phyloP scores from a whole-genome alignment of 2,797 vertebrate genomes.

The Podargus strigoides region DNA sequence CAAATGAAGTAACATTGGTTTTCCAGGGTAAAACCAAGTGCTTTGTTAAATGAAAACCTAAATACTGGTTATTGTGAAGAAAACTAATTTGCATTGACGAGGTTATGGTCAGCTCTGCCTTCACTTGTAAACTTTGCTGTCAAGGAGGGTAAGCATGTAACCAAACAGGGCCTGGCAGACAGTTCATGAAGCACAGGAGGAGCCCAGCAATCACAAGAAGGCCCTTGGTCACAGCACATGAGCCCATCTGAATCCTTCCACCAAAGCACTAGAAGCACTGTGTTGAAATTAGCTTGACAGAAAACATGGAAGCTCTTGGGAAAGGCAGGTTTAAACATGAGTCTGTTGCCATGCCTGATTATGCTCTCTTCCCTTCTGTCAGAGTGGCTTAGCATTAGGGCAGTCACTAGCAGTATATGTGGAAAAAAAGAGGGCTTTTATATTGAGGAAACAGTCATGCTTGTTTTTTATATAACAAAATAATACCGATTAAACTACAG shows the following conservation, averaged over 20 bases:
- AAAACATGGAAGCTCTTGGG: fast-evolving
- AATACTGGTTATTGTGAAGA: neutral
- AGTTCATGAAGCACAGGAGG: neutral
- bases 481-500: neutral
- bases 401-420: neutral
- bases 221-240: neutral
- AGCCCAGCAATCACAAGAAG: neutral
- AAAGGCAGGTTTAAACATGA: neutral
- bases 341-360: neutral
- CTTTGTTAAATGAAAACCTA: neutral
- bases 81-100: neutral
- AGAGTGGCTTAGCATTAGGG: neutral
- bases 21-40: neutral
- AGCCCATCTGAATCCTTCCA: neutral
- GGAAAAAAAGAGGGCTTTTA: neutral
- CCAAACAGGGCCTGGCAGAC: neutral
- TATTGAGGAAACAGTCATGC: neutral
- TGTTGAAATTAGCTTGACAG: neutral
- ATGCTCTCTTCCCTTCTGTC: neutral
- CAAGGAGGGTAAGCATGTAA: neutral
- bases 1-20: neutral
- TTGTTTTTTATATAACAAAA: neutral
- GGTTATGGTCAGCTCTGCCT: neutral
- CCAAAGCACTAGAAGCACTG: neutral
- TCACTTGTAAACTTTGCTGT: neutral